These are phyloP conservation scores for Aptenodytes forsteri DNA, from an alignment of 2,113 vertebrate genomes.

Conservation along the genomic window DNA sequence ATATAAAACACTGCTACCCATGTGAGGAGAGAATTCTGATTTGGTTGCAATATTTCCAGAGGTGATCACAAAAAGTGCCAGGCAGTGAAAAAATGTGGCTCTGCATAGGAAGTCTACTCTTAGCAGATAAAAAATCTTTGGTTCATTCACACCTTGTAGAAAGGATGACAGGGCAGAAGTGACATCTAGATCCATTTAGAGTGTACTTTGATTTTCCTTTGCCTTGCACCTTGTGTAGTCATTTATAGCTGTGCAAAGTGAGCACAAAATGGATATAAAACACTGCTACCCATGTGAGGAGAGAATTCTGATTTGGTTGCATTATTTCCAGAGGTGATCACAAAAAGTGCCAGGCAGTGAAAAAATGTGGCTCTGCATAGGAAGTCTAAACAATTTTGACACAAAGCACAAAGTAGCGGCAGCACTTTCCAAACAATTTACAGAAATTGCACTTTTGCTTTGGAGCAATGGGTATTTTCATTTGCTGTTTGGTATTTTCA, in stretches of 20 bases:
- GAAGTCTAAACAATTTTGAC: conserved; percentile 15
- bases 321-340: conserved; percentile 42
- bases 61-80: conserved; percentile 1
- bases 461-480: background rate
- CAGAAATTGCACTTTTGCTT: background rate
- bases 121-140: conserved; percentile 57
- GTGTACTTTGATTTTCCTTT: conserved; percentile 14
- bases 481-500: background rate
- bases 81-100: conserved; percentile 5
- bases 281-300: background rate
- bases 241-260: conserved; percentile 38
- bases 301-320: conserved; percentile 29
- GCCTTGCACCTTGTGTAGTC: conserved; percentile 33
- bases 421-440: background rate
- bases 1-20: background rate
- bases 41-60: conserved; percentile 40
- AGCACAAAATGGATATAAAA: conserved; percentile 39
- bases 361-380: conserved; percentile 5
- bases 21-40: conserved; percentile 25
- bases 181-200: conserved; percentile 62
- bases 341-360: background rate
- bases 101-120: background rate
- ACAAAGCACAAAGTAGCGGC: background rate
- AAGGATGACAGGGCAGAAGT: conserved; percentile 60
- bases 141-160: conserved; percentile 70